A percentile compares a stretch with the other conserved stretches of the same genome.
phyloP scores from a whole-genome alignment of 2,888 invertebrate genomes.

The Rotaria sp. region DNA sequence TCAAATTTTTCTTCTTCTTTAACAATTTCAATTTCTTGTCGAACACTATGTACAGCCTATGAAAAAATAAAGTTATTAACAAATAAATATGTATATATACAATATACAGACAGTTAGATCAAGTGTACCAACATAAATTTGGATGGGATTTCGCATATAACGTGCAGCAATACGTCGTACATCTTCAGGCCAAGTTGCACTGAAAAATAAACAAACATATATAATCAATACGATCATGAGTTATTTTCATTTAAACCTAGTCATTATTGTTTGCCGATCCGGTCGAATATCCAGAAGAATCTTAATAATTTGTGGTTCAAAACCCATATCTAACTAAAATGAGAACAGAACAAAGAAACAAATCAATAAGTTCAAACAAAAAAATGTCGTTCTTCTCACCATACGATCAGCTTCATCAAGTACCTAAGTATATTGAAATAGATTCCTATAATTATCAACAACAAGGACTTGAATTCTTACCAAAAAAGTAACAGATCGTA shows the following conservation, averaged over 20 bases:
- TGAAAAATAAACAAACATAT: conserved; percentile 47
- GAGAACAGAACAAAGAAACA: neutral
- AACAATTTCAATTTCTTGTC: conserved; percentile 58
- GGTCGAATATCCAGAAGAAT: conserved; percentile 59
- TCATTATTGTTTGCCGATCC: conserved; percentile 89
- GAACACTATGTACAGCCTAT: conserved; percentile 38
- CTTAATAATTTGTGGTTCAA: conserved; percentile 62
- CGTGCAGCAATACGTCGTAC: conserved; percentile 75
- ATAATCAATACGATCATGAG: neutral
- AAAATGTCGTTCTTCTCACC: conserved; percentile 43
- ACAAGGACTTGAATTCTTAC: conserved; percentile 53
- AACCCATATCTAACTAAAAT: conserved; percentile 58
- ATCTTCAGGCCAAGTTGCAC: conserved; percentile 85
- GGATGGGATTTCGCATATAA: conserved; percentile 80
- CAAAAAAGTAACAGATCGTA: conserved; percentile 74
- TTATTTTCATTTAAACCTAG: conserved; percentile 50
- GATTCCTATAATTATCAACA: neutral
- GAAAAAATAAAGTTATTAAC: neutral
- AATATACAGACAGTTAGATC: conserved; percentile 65
- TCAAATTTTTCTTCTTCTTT: conserved; percentile 67
- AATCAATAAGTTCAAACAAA: neutral
- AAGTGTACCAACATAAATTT: conserved; percentile 74
- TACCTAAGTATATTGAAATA: neutral
- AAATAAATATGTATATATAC: neutral
- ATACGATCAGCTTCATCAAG: conserved; percentile 78